Conservation (phyloP, 2,113 vertebrate species). For the Oplegnathus fasciatus region DNA sequence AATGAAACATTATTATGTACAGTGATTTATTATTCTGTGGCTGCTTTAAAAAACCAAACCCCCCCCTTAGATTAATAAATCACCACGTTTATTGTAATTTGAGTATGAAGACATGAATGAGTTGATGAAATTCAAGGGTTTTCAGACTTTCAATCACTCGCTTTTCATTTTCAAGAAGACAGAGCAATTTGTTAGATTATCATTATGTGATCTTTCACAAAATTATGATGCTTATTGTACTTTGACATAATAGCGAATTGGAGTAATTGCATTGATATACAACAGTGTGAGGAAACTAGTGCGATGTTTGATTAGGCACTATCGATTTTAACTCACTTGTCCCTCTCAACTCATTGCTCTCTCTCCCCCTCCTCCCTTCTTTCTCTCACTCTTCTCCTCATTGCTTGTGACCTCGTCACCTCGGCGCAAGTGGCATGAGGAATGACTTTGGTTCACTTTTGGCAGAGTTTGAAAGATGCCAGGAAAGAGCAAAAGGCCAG, state of each 20-base stretch:
- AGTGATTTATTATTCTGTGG: constrained; percentile 47
- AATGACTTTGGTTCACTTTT: constrained; percentile 58
- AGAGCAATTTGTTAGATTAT: constrained; percentile 43
- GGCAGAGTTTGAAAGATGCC: constrained; percentile 53
- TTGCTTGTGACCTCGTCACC: constrained; percentile 53
- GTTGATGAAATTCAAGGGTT: constrained; percentile 43
- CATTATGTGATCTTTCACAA: constrained; percentile 48
- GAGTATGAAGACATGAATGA: constrained; percentile 39
- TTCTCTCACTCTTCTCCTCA: constrained; percentile 19
- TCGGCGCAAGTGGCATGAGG: constrained; percentile 34
- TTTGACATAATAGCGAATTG: constrained; percentile 3
- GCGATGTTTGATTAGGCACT: constrained; percentile 38
- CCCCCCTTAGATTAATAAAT: constrained; percentile 46
- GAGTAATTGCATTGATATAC: constrained; percentile 31
- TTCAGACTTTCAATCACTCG: constrained; percentile 42
- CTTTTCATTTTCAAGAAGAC: constrained; percentile 53
- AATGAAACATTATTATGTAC: constrained; percentile 63
- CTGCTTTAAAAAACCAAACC: constrained; percentile 43
- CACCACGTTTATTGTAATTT: constrained; percentile 44
- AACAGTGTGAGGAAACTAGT: constrained; percentile 14
- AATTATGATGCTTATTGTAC: constrained; percentile 38
- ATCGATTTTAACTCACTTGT: constrained; percentile 76
- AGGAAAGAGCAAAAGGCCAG: constrained; percentile 62
- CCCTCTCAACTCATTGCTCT: constrained; percentile 48
- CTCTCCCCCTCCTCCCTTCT: not conserved